Base-by-base conservation (phyloP, 2,888 invertebrate species). In the Drosophila mulleri region DNA sequence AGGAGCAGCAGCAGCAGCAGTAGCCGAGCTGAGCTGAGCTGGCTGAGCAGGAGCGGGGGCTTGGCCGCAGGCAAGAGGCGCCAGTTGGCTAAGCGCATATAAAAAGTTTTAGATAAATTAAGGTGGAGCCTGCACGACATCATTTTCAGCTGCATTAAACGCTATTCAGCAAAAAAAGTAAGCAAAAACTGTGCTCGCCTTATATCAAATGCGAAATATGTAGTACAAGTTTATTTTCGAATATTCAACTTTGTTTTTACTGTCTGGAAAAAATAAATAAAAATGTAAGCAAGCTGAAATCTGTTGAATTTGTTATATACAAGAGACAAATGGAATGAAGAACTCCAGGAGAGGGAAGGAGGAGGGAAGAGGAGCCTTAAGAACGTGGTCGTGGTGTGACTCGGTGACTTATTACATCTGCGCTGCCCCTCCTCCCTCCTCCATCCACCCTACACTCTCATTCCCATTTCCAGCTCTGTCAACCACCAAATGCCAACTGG, bases 21-120 rank as follows among this genome's bases (percentile, higher is more conserved):
- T 23, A 76, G 58, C 2, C 29, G 35, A 70, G 53, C 69, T 37
- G 41, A n/a, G 18, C 26, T 20, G 32, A 32, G 32, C 32, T 9
- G 35, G 12, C 1, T 12, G 14, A 11, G 35, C 35, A 11, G 29
- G 35, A 35, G 20, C 39, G 3, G 53, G 41, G 42, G 50, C 26
- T 48, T 29, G 32, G 56, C 18, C 8, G 26, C 41, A 32, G 26
- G 47, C 64, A 66, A 54, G 45, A 70, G 89, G 88, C 84, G 88
- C 87, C 86, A 75, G 69, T 82, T 88, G 89, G 87, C 88, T 89
- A 89, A 87, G 74, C 86, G 61, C 72, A 82, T 77, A 89, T 89
- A 89, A 82, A 88, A 88, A 79, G 83, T 79, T 88, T 90, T 86
- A 88, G 83, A 74, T 72, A 75, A 79, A 85, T 86, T 83, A 77